Base-by-base conservation (phyloP, 2,113 vertebrate species). In the Takifugu bimaculatus region DNA sequence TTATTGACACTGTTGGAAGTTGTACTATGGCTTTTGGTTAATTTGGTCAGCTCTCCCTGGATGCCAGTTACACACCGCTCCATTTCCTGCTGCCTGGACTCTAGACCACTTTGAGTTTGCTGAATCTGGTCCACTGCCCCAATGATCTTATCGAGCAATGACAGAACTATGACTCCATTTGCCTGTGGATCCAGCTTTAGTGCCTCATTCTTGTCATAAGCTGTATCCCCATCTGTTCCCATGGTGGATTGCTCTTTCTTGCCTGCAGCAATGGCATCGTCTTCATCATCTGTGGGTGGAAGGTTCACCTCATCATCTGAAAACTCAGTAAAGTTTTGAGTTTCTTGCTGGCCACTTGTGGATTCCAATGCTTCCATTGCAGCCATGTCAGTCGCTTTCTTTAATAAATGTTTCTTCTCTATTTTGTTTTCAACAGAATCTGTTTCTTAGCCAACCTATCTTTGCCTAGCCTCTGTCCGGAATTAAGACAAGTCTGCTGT, bases 71-170 rank as follows among this genome's bases (percentile, higher is more conserved):
- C 95, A 0, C 93, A 93, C 5, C 91, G 93, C 57, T 99, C 97
- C 95, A 98, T 98, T 81, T 94, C 94, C 65, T 94, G 93, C 82
- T 99, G 97, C 65, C 95, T 89, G 82, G 91, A 84, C 86, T 98
- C 96, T 78, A 99, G 89, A 69, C 94, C 93, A 0, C 86, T 93
- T 84, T 99, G 97, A 78, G 95, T 97, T 85, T 92, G 88, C 84
- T 98, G 96, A 91, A 99, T 98, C 91, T 97, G 94, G 91, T 99
- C 96, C 76, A 99, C 97, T 0, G 95, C 94, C 2, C 96, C 97
- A 1, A 99, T 98, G 89, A 98, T 98, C 86, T 97, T 98, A 90
- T 99, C 97, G 51, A 99, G 92, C 66, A 98, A 91, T 47, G 94
- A 92, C 76, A 99, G 92, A 61, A 99, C 95, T 91, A 94, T 88